A percentile compares a stretch with the other conserved stretches of the same genome.
Conservation (phyloP, 2,888 invertebrate genomes). For the Eupeodes latifasciatus region DNA sequence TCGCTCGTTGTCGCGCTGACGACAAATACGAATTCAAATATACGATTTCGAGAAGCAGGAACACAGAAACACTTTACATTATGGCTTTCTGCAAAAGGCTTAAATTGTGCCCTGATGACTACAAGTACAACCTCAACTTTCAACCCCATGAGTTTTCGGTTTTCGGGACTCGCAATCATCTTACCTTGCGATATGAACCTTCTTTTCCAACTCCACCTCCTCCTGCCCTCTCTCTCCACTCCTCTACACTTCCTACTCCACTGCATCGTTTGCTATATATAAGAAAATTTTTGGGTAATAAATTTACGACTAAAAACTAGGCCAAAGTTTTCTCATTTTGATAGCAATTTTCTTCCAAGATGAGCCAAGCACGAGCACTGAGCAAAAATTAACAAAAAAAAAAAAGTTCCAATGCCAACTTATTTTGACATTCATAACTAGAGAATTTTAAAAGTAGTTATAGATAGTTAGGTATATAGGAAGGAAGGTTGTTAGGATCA, state of each 20-base stretch:
- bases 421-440: slow-evolving; percentile 55
- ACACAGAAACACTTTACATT: slow-evolving; percentile 64
- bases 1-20: background rate
- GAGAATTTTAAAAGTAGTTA: slow-evolving; percentile 20
- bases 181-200: slow-evolving; percentile 20
- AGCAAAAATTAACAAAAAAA: slow-evolving; percentile 3
- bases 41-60: background rate
- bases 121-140: slow-evolving; percentile 13
- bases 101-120: slow-evolving; percentile 63
- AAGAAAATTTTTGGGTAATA: slow-evolving; percentile 55
- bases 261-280: too few species aligned
- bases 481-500: background rate
- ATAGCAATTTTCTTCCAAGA: slow-evolving; percentile 50
- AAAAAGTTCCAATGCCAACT: slow-evolving; percentile 24
- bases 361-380: background rate
- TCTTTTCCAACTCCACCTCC: background rate
- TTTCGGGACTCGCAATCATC: slow-evolving; percentile 20
- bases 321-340: slow-evolving; percentile 74
- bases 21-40: background rate
- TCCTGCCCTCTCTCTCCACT: too few species aligned
- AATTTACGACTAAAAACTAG: slow-evolving; percentile 63
- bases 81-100: slow-evolving; percentile 73
- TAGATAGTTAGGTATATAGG: too few species aligned
- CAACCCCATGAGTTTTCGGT: slow-evolving; percentile 42
- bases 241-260: background rate